A percentile compares a stretch with the other conserved stretches of the same genome.
Evolutionary conservation across 2,113 vertebrate species (phyloP).

Genomic region (Pampusana beccarii): DNA sequence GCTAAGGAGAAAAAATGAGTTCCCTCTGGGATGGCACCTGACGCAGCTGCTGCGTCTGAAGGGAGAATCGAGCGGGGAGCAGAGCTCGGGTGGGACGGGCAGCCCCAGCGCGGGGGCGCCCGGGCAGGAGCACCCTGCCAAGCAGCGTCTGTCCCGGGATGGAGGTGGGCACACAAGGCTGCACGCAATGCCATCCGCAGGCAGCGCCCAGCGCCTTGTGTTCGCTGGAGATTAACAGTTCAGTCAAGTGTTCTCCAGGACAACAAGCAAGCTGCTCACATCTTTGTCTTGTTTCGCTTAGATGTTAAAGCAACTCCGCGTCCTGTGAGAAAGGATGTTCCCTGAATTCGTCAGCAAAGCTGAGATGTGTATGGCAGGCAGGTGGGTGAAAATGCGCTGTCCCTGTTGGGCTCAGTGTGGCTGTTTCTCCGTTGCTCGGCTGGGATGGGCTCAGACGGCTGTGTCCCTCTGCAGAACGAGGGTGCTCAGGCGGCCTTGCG

Average conservation of each 20-base stretch:
- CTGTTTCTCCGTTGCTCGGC: neutral
- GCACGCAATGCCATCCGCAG: neutral
- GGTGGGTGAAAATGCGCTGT: neutral
- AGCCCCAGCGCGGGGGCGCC: accelerated
- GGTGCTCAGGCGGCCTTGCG: neutral
- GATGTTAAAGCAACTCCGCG: neutral
- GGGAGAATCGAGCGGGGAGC: accelerated
- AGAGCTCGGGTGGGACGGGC: neutral
- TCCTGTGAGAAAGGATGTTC: neutral
- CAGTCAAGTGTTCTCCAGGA: neutral
- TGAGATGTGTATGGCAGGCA: neutral
- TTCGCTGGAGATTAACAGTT: neutral
- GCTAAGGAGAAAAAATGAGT: neutral
- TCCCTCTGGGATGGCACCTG: neutral
- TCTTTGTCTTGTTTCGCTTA: neutral
- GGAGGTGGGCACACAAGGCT: neutral
- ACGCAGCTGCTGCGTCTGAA: accelerated
- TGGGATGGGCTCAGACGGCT: neutral
- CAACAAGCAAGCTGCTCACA: neutral
- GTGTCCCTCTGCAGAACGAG: neutral
- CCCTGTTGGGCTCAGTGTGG: neutral
- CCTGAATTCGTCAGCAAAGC: neutral
- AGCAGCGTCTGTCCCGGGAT: neutral
- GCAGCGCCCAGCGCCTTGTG: neutral
- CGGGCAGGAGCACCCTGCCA: too few relatives aligned